Percentiles rank a stretch among this genome's conserved stretches.
These are phyloP conservation scores for Ploceus nigricollis DNA, from an alignment of 2,113 vertebrate species.

Conservation along the genomic window DNA sequence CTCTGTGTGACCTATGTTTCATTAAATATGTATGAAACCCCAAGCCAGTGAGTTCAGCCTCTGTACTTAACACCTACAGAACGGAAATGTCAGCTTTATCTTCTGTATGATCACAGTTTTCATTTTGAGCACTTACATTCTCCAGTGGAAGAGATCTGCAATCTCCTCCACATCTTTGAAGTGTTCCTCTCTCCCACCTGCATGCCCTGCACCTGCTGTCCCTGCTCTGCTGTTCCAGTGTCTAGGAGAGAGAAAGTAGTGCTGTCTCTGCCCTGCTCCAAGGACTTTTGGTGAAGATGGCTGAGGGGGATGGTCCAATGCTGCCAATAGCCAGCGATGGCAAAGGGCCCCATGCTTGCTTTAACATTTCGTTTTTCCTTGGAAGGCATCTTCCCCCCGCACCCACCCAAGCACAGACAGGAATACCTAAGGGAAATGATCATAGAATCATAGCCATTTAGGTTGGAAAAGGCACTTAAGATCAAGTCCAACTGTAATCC, in stretches of 20 bases:
- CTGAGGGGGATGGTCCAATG: not conserved
- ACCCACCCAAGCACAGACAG: not conserved
- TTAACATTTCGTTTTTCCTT: not conserved
- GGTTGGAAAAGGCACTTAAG: not conserved
- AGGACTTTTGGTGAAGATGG: not conserved
- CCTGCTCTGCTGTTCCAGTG: not conserved
- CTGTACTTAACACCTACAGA: not conserved
- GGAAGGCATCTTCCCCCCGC: accelerated
- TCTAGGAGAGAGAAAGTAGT: not conserved
- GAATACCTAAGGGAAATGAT: not conserved
- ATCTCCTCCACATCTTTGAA: accelerated
- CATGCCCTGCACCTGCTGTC: not conserved
- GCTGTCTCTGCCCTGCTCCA: not conserved
- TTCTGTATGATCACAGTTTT: not conserved
- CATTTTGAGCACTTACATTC: not conserved
- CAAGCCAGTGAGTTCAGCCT: not conserved
- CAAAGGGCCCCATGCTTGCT: not conserved
- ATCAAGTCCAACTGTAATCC: not conserved
- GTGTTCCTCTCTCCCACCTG: not conserved
- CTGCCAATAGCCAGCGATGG: accelerated
- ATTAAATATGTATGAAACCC: not conserved
- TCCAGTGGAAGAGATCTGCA: not conserved
- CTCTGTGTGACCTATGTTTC: not conserved
- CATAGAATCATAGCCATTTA: not conserved
- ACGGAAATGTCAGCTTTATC: slow-evolving; percentile 3